Percentiles rank a stretch among this genome's conserved stretches.
Conservation (phyloP, 2,888 invertebrate genomes). For the Aporophyla nigra region DNA sequence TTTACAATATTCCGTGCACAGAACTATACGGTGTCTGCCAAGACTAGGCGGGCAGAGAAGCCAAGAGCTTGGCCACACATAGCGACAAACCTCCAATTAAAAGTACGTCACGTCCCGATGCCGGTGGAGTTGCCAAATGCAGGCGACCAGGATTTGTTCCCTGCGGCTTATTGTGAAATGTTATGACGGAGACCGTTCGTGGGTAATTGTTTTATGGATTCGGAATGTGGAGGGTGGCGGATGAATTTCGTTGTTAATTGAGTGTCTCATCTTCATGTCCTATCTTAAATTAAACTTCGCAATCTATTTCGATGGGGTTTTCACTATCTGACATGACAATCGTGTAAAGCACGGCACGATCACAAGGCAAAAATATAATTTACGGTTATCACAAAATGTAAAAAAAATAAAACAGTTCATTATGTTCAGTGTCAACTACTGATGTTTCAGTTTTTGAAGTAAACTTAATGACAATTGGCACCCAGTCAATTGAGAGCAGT, state of each 20-base stretch:
- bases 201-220: conserved; percentile 29
- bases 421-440: not conserved
- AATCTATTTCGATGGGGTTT: not conserved
- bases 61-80: conserved; percentile 68
- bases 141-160: conserved; percentile 48
- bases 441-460: not conserved
- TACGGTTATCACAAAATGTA: too few relatives aligned
- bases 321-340: too few relatives aligned
- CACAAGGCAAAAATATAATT: too few relatives aligned
- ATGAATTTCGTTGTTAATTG: not conserved
- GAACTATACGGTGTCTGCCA: conserved; percentile 79
- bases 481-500: not conserved
- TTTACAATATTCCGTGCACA: conserved; percentile 82
- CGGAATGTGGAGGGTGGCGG: not conserved
- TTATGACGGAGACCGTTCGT: conserved; percentile 38
- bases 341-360: too few relatives aligned
- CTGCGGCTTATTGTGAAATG: conserved; percentile 57
- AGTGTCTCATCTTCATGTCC: not conserved
- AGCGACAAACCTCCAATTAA: conserved; percentile 82
- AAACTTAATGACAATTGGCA: not conserved
- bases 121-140: conserved; percentile 62
- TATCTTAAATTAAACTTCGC: too few relatives aligned
- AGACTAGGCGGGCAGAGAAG: conserved; percentile 76
- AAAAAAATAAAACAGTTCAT: not conserved
- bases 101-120: conserved; percentile 73